phyloP scores from a whole-genome alignment of 2,113 vertebrate species.

The Sylvia atricapilla region DNA sequence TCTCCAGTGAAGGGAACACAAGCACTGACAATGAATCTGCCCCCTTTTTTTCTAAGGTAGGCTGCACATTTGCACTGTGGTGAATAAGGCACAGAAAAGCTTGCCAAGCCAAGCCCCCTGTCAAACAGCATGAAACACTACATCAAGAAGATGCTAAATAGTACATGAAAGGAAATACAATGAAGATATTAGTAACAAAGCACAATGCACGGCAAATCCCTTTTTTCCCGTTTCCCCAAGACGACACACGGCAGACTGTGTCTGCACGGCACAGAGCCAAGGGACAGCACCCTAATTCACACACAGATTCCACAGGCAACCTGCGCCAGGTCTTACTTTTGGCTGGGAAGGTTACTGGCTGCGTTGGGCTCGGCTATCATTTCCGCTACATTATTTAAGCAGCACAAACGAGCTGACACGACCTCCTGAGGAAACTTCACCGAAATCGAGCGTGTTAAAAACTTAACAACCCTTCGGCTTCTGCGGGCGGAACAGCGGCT shows the following conservation, averaged over 20 bases:
- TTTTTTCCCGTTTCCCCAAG: background rate
- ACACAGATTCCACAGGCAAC: accelerated
- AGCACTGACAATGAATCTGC: accelerated
- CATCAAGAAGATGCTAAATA: background rate
- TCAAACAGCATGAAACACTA: background rate
- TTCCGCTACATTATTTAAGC: conserved; percentile 66
- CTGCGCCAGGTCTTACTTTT: conserved; percentile 69
- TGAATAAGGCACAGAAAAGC: background rate
- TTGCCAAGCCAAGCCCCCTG: background rate
- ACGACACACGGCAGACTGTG: accelerated
- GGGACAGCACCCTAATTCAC: background rate
- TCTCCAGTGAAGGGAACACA: background rate
- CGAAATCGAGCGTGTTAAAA: accelerated
- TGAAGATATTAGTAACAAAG: accelerated
- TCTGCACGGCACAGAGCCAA: background rate
- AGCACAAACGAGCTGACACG: background rate
- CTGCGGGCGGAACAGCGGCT: background rate
- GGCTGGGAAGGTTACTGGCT: conserved; percentile 56
- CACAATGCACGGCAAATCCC: background rate
- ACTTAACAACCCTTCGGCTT: background rate
- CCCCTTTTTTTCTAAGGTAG: background rate
- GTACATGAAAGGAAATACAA: background rate
- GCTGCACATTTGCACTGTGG: background rate
- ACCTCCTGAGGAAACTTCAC: background rate
- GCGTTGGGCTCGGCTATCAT: conserved; percentile 84